phyloP scores from a whole-genome alignment of 1,140 invertebrate genomes.

The Lordiphosa stackelbergi region DNA sequence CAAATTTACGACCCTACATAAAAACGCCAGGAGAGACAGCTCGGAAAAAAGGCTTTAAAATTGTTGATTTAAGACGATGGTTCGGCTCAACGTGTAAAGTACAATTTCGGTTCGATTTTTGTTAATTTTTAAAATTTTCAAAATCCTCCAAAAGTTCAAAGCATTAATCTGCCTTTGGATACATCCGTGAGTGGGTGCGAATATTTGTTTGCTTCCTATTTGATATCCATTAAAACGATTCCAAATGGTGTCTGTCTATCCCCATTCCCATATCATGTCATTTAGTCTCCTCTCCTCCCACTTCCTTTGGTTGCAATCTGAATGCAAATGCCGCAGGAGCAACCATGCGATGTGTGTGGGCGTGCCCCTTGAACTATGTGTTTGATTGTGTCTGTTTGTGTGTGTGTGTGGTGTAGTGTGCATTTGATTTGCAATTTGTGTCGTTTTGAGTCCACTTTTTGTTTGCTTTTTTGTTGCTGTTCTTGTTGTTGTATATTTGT shows the following conservation, averaged over 20 bases:
- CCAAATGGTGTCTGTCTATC: conserved; percentile 38
- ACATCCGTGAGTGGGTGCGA: conserved; percentile 23
- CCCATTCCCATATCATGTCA: conserved; percentile 24
- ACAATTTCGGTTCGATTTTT: too few relatives aligned
- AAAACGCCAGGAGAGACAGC: too few relatives aligned
- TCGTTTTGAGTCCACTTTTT: conserved; percentile 41
- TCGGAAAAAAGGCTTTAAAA: too few relatives aligned
- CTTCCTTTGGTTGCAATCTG: conserved; percentile 34
- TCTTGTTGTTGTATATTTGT: conserved; percentile 42
- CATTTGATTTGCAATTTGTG: conserved; percentile 65
- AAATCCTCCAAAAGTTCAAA: conserved; percentile 2
- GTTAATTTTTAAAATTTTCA: too few relatives aligned
- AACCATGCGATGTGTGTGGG: conserved; percentile 31
- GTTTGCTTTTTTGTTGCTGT: conserved; percentile 15
- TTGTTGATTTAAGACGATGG: too few relatives aligned
- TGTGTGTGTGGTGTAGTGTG: conserved; percentile 17
- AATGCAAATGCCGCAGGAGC: conserved; percentile 41
- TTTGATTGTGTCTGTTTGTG: conserved; percentile 4
- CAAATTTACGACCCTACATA: too few relatives aligned
- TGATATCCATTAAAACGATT: conserved; percentile 75
- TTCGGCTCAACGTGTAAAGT: too few relatives aligned
- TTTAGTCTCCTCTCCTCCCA: conserved; percentile 13
- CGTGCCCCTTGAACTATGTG: conserved; percentile 14
- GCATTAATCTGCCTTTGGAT: conserved; percentile 25
- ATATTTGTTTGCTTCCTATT: conserved; percentile 52